Conservation (phyloP, 1,140 invertebrate species). For the Cyclargus thomasi region DNA sequence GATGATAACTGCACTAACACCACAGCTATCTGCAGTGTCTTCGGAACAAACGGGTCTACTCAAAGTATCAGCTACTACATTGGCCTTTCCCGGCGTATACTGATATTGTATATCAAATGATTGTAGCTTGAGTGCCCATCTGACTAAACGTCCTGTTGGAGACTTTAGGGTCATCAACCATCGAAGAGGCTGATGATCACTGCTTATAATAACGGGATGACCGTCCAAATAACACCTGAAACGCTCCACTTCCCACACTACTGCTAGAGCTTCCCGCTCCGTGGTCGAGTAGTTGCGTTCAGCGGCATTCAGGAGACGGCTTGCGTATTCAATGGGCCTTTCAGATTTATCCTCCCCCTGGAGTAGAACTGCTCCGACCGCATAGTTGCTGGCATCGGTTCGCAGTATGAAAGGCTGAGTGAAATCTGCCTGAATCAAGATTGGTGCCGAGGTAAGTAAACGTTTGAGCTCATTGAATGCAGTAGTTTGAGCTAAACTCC, state of each 20-base stretch:
- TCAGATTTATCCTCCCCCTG: not conserved
- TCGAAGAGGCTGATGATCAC: not conserved
- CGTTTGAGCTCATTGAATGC: not conserved
- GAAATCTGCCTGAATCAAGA: not conserved
- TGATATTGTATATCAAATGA: constrained; percentile 18
- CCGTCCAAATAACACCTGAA: not conserved
- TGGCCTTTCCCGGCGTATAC: not conserved
- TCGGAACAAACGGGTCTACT: not conserved
- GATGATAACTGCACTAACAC: not conserved
- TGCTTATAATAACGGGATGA: constrained; percentile 3
- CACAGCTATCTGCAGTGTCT: not conserved
- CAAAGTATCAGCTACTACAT: not conserved
- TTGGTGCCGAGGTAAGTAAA: not conserved
- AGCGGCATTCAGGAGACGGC: not conserved
- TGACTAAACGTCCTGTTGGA: constrained; percentile 34
- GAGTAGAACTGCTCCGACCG: not conserved
- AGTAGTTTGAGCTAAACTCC: not conserved
- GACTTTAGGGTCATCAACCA: not conserved
- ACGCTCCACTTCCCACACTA: constrained; percentile 2
- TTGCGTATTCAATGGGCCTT: not conserved
- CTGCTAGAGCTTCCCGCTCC: not conserved
- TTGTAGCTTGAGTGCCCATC: constrained; percentile 45
- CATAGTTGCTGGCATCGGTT: not conserved
- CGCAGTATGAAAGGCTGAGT: not conserved
- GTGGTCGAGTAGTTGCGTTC: not conserved